phyloP scores from a whole-genome alignment of 2,797 vertebrate species.

The Carcharodon carcharias region DNA sequence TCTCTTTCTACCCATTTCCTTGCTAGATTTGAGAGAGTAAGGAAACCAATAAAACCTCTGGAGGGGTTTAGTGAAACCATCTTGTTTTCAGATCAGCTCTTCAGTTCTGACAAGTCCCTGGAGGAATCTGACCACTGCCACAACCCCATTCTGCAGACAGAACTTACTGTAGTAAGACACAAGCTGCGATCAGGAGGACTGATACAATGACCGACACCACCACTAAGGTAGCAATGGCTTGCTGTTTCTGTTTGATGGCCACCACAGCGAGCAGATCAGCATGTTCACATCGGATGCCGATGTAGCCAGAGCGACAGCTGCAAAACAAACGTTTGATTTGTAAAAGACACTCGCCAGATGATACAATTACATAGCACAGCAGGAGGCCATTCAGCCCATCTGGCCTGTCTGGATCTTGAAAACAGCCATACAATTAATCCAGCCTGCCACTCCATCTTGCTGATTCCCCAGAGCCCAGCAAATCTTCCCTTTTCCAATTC shows the following conservation, averaged over 20 bases:
- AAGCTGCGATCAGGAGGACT: conserved; percentile 67
- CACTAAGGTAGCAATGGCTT: conserved; percentile 77
- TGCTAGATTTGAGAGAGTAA: no score
- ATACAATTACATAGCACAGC: no score
- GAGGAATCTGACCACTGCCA: not conserved
- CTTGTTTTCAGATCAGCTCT: not conserved
- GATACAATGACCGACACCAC: conserved; percentile 78
- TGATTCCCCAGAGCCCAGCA: not conserved
- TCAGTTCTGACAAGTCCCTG: not conserved
- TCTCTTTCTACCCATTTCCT: no score
- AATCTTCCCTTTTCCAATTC: no score
- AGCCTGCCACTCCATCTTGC: no score
- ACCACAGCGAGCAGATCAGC: conserved; percentile 91
- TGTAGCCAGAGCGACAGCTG: conserved; percentile 80
- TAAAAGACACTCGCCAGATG: not conserved
- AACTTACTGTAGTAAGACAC: conserved; percentile 86
- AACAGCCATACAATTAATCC: not conserved
- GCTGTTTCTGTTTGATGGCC: conserved; percentile 80
- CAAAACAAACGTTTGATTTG: not conserved
- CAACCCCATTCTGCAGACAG: no score
- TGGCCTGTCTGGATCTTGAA: not conserved
- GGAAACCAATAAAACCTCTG: not conserved
- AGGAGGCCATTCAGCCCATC: not conserved
- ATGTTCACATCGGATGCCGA: conserved; percentile 84
- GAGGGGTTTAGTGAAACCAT: not conserved